A percentile compares a stretch with the other conserved stretches of the same genome.
phyloP scores from a whole-genome alignment of 2,113 vertebrate genomes.

The Trogon melanurus region DNA sequence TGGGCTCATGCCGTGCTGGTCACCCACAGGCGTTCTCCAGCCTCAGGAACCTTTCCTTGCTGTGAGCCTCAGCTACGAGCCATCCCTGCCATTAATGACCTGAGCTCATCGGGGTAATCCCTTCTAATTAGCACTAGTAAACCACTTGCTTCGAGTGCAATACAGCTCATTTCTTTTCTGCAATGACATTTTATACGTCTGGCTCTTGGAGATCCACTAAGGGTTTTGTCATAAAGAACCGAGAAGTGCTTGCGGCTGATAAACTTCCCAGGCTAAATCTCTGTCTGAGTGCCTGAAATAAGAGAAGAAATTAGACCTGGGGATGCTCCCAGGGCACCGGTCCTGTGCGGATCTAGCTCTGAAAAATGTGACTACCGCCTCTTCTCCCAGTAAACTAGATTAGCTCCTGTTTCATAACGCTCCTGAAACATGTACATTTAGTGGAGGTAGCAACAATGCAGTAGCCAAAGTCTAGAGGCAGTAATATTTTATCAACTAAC shows the following conservation, averaged over 20 bases:
- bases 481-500: slow-evolving; percentile 5
- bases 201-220: neutral
- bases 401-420: neutral
- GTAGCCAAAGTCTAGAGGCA: slow-evolving; percentile 44
- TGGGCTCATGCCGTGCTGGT: rapidly evolving
- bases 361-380: neutral
- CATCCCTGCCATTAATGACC: neutral
- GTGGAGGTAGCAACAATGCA: neutral
- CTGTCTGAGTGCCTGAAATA: rapidly evolving
- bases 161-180: rapidly evolving
- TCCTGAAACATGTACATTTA: neutral
- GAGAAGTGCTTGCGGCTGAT: neutral
- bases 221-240: neutral
- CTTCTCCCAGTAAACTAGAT: neutral
- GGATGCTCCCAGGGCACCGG: neutral
- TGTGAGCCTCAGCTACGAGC: neutral
- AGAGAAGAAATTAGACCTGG: neutral
- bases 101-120: neutral
- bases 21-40: neutral
- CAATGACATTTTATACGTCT: neutral
- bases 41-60: neutral
- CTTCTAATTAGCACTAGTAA: neutral
- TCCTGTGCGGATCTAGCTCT: neutral
- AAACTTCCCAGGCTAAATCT: neutral
- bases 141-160: neutral